Evolutionary conservation across 2,113 vertebrate species (phyloP).

Genomic region (Leptocoma aspasia): DNA sequence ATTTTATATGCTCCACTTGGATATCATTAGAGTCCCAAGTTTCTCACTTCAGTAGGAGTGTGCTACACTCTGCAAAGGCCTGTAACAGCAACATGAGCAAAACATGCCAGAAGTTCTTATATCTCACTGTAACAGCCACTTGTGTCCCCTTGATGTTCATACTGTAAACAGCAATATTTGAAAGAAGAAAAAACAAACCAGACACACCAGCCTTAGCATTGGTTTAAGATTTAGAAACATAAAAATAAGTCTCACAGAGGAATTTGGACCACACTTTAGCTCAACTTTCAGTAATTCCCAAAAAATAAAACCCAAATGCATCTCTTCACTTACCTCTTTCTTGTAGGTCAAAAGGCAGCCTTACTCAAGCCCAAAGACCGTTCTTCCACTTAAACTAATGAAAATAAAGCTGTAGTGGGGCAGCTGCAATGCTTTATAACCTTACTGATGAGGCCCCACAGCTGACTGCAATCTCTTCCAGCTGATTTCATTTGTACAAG

Average conservation of each 20-base stretch:
- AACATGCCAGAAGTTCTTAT: not conserved
- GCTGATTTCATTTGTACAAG: not conserved
- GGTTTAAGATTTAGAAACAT: not conserved
- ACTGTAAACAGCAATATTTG: not conserved
- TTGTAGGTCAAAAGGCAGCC: not conserved
- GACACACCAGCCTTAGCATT: not conserved
- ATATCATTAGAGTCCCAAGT: not conserved
- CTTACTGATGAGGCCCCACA: not conserved
- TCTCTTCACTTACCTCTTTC: not conserved
- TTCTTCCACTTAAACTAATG: not conserved
- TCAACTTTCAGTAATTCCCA: not conserved
- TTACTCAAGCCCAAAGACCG: accelerated
- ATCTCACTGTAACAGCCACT: not conserved
- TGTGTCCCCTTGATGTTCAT: not conserved
- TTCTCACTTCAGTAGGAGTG: not conserved
- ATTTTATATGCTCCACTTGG: not conserved
- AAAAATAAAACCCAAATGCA: accelerated
- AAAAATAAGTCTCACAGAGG: not conserved
- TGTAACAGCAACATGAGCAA: not conserved
- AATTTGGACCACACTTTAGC: not conserved
- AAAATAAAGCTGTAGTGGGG: accelerated
- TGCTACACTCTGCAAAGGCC: not conserved
- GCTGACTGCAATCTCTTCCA: not conserved
- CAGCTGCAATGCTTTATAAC: not conserved
- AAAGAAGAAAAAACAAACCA: not conserved